Percentiles rank a stretch among this genome's conserved stretches.
These are phyloP conservation scores for Puffinus mauretanicus DNA, from an alignment of 2,113 vertebrate genomes.

Conservation along the genomic window DNA sequence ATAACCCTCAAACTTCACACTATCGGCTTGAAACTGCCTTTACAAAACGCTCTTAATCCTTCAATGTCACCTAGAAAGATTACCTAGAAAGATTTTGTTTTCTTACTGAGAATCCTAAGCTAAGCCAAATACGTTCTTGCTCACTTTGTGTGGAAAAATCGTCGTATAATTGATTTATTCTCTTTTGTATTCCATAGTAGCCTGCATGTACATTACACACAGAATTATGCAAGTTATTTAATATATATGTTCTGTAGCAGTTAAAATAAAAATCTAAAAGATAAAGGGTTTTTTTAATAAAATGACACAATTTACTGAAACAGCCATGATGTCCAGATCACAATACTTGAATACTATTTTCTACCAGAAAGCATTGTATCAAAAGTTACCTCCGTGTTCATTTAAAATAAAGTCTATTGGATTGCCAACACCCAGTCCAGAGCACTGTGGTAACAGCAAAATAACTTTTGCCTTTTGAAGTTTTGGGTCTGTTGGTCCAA, in stretches of 20 bases:
- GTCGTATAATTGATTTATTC: too few species aligned
- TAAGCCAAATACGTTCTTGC: too few species aligned
- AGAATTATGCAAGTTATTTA: background rate
- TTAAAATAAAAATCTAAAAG: background rate
- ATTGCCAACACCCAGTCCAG: constrained; percentile 83
- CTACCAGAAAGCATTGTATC: background rate
- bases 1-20: background rate
- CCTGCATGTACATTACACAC: background rate
- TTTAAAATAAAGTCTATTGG: constrained; percentile 87
- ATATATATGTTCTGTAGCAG: background rate
- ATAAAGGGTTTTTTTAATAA: background rate
- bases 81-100: too few species aligned
- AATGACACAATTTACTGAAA: background rate
- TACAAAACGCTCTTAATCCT: too few species aligned
- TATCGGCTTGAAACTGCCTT: background rate
- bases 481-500: constrained; percentile 69
- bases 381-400: constrained; percentile 82
- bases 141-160: too few species aligned
- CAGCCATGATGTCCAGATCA: background rate
- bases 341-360: background rate
- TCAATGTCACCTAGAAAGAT: too few species aligned
- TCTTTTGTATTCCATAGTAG: too few species aligned
- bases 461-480: constrained; percentile 80
- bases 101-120: too few species aligned
- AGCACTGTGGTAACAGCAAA: constrained; percentile 85